Conservation (phyloP, 2,888 invertebrate genomes). For the Hemaris fuciformis region DNA sequence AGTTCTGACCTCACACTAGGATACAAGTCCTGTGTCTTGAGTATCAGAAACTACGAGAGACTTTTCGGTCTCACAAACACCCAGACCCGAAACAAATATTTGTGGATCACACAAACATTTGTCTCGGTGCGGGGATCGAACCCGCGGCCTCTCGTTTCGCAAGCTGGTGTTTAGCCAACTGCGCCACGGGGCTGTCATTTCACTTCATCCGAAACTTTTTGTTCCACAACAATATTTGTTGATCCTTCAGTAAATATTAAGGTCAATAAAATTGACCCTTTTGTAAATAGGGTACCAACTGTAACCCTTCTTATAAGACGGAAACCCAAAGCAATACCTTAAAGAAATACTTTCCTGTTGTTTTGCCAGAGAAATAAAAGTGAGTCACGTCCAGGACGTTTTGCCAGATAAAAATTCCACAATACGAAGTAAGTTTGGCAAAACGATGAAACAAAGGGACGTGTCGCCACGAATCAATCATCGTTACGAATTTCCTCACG, state of each 20-base stretch:
- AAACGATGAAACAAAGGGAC: slow-evolving; percentile 10
- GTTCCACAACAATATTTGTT: too few species aligned
- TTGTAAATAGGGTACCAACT: neutral
- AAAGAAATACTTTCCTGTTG: neutral
- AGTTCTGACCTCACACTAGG: too few species aligned
- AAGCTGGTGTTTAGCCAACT: too few species aligned
- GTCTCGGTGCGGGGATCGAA: too few species aligned
- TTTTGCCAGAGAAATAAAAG: neutral
- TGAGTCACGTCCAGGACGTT: neutral
- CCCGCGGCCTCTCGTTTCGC: too few species aligned
- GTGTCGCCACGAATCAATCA: slow-evolving; percentile 34
- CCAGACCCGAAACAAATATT: too few species aligned
- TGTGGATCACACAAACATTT: too few species aligned
- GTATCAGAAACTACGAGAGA: too few species aligned
- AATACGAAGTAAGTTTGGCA: slow-evolving; percentile 16
- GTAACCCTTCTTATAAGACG: neutral
- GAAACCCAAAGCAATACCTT: neutral
- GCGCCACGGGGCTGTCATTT: too few species aligned
- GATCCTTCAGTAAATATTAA: neutral
- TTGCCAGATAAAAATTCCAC: neutral
- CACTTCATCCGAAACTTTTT: too few species aligned
- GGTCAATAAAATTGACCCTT: neutral
- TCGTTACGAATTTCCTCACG: slow-evolving; percentile 36
- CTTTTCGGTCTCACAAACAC: too few species aligned
- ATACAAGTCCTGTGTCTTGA: too few species aligned